phyloP scores from a whole-genome alignment of 2,113 vertebrate genomes.

The Centrocercus urophasianus region DNA sequence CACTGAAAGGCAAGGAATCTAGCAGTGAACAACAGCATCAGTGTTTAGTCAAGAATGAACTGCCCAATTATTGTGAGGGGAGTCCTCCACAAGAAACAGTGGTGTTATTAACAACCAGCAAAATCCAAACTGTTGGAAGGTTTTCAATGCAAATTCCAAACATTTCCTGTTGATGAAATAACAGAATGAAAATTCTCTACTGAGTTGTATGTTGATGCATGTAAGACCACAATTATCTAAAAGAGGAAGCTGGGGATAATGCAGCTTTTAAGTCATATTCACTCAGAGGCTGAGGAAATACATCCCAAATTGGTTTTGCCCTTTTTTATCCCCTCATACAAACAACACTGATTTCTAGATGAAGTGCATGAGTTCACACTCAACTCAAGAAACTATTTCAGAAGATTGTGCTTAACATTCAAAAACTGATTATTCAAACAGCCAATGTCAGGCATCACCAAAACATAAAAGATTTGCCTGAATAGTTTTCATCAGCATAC shows the following conservation, averaged over 20 bases:
- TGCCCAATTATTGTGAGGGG: not conserved
- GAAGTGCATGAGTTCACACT: not conserved
- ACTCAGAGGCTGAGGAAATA: not conserved
- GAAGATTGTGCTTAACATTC: not conserved
- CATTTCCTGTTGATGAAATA: constrained; percentile 55
- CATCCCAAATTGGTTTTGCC: not conserved
- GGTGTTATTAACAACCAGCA: constrained; percentile 54
- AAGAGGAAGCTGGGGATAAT: not conserved
- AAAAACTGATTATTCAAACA: not conserved
- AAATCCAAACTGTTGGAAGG: constrained; percentile 38
- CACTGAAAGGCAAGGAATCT: constrained; percentile 4
- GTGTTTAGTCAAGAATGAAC: constrained; percentile 41
- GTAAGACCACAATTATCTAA: not conserved
- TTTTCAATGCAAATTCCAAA: constrained; percentile 59
- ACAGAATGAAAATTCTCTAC: not conserved
- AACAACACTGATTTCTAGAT: not conserved
- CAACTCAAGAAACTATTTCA: not conserved
- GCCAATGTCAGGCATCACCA: not conserved
- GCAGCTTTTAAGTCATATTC: not conserved
- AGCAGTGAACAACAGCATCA: not conserved
- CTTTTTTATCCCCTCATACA: not conserved
- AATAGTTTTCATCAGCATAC: accelerated
- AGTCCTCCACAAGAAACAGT: constrained; percentile 29
- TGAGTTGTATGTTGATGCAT: not conserved
- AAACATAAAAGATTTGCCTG: not conserved